Evolutionary conservation across 2,797 vertebrate genomes (phyloP).

Genomic region (Pteronotus mesoamericanus): DNA sequence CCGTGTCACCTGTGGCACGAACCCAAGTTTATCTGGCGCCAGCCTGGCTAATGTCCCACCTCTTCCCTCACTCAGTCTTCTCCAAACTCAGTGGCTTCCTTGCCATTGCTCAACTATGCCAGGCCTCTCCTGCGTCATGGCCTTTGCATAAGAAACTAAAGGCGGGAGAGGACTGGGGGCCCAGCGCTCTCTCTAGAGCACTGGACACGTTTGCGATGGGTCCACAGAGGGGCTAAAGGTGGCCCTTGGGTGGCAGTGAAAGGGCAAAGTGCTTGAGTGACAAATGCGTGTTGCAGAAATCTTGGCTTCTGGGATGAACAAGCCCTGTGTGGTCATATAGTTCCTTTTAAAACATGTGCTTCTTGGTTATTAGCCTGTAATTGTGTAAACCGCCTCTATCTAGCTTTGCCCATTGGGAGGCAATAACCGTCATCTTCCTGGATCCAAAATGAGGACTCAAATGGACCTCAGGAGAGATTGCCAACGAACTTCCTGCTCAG

Average conservation of each 20-base stretch:
- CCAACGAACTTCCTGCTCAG: not conserved
- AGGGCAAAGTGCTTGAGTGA: not conserved
- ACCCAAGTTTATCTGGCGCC: not conserved
- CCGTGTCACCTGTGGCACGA: not conserved
- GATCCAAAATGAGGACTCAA: not conserved
- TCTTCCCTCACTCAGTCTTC: not conserved
- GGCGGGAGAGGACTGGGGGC: not conserved
- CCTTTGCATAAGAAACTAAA: not conserved
- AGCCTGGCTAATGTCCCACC: not conserved
- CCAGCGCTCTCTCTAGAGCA: no score
- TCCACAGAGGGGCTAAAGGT: not conserved
- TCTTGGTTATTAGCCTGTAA: not conserved
- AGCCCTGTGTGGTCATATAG: not conserved
- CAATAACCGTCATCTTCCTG: not conserved
- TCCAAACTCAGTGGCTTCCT: not conserved
- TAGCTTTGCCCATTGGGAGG: not conserved
- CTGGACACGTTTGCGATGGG: not conserved
- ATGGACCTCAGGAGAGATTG: not conserved
- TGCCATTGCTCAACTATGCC: not conserved
- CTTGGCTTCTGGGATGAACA: not conserved
- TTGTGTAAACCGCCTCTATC: not conserved
- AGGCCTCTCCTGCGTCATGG: not conserved
- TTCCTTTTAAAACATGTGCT: not conserved
- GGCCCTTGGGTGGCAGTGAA: not conserved
- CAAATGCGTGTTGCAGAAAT: not conserved